Evolutionary conservation across 2,113 vertebrate genomes (phyloP), one percentile per base, ranked within the genome.

Genomic region (Channa maculata): DNA sequence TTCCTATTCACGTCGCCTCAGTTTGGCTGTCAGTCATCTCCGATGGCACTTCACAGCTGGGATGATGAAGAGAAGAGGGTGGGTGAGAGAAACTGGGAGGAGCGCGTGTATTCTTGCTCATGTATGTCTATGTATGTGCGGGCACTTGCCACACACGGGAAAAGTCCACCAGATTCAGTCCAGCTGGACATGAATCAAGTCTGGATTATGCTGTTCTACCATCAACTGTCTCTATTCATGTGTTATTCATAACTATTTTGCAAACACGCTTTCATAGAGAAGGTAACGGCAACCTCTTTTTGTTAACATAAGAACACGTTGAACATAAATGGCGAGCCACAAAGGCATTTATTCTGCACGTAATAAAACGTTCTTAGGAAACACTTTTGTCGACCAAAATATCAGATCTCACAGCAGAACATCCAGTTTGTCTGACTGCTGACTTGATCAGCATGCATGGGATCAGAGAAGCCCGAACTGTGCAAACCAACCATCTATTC

Each of bases 11-110:
- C 55, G 9, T 59, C 3, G 51, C 71, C 55, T 77, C 63, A 48
- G 59, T 65, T 68, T 49, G 61, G 67, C 76, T 90, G 90, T 84
- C 90, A 86, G 57, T 88, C 88, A 88, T 80, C 78, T 34, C 80
- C 52, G 82, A 71, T 87, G 77, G 82, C 82, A 82, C 83, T 62
- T 74, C 71, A 71, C 85, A 86, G 86, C 87, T 85, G 84, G 75
- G 84, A 75, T 82, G 80, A 80, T 73, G 61, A 69, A 66, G 60
- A 5, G 63, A 41, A 13, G 74, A 58, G 61, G 77, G 60, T 58
- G 76, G 67, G 79, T 12, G 51, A 71, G 57, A 76, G 69, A 68
- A 3, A 44, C 46, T 33, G 2, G 52, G 15, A 44, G 52, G 58
- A 37, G 12, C 38, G 60, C 67, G 45, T 57, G 34, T 38, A 36